Evolutionary conservation across 2,113 vertebrate species (phyloP), one percentile per base, ranked within the genome.

Genomic region (Scatophagus argus): DNA sequence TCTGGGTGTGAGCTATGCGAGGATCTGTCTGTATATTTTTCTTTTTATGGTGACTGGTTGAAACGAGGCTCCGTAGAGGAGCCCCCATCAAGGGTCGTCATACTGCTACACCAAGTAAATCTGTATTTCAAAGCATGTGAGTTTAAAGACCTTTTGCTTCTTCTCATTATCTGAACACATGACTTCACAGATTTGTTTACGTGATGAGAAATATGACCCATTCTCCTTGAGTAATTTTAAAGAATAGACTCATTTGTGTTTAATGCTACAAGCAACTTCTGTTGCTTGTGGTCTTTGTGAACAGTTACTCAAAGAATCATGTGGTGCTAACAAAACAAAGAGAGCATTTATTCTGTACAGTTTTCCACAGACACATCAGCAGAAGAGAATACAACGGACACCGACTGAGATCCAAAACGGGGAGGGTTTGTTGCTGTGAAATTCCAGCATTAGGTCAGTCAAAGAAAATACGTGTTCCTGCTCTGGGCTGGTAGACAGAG

Each of bases 21-120:
- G 75, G 63, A 79, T 32, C 47, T 74, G 72, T 21, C 51, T 86
- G 82, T 85, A 64, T 89, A 61, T 91, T 86, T 88, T 71, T 80
- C 47, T 87, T 87, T 67, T 81, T 52, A 61, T 55, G 62, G 69
- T 27, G 60, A 76, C 61, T 77, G 51, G 29, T 79, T 61, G 31
- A 47, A 77, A 61, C 11, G 2, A 62, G 74, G 81, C 54, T 49
- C 38, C 19, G 38, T 25, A 67, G 67, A 71, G 32, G 38, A 67
- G 43, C 41, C 36, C 63, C 62, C 43, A 41, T 34, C 44, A 31
- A 55, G 66, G 79, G 44, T 87, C 84, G 63, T 41, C 79, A 32
- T 63, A 52, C 32, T 8, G 69, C 52, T 46, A 11, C 59, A 60
- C 46, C 21, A 13, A 59, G 78, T 34, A 65, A 41, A 54, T 0